A percentile compares a stretch with the other conserved stretches of the same genome.
Evolutionary conservation across 2,888 invertebrate genomes (phyloP).

Genomic region (Elgonia sp.): DNA sequence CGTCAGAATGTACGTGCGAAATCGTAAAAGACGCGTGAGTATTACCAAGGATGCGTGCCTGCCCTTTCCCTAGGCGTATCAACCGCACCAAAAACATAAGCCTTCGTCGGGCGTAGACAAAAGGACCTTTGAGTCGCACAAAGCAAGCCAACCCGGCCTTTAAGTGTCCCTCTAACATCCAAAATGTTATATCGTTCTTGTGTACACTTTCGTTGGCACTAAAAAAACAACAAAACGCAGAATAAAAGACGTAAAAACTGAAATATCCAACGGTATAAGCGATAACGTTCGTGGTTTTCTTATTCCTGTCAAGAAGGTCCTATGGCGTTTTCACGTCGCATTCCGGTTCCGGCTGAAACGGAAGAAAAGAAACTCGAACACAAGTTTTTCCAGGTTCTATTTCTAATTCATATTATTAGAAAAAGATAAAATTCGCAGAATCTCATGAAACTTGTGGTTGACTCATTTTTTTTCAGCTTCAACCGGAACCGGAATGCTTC

Average conservation of each 20-base stretch:
- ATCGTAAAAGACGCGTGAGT: slow-evolving; percentile 73
- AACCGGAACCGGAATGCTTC: too few relatives aligned
- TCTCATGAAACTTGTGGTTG: too few relatives aligned
- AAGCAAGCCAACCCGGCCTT: slow-evolving; percentile 53
- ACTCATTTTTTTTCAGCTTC: too few relatives aligned
- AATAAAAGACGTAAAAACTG: background rate
- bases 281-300: slow-evolving; percentile 39
- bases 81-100: slow-evolving; percentile 78
- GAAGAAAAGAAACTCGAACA: too few relatives aligned
- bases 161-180: slow-evolving; percentile 69
- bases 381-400: too few relatives aligned
- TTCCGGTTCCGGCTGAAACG: too few relatives aligned
- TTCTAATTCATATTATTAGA: too few relatives aligned
- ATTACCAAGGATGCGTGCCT: slow-evolving; percentile 75
- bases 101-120: slow-evolving; percentile 77
- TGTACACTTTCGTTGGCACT: slow-evolving; percentile 8
- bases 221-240: slow-evolving; percentile 15
- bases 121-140: slow-evolving; percentile 73
- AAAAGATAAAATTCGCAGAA: too few relatives aligned
- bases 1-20: slow-evolving; percentile 73
- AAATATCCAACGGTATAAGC: slow-evolving; percentile 1
- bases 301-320: too few relatives aligned
- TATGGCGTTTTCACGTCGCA: too few relatives aligned
- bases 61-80: slow-evolving; percentile 74
- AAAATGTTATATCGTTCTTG: slow-evolving; percentile 59